These are phyloP conservation scores for Hemitrygon akajei DNA, from an alignment of 2,797 vertebrate genomes.

Conservation along the genomic window DNA sequence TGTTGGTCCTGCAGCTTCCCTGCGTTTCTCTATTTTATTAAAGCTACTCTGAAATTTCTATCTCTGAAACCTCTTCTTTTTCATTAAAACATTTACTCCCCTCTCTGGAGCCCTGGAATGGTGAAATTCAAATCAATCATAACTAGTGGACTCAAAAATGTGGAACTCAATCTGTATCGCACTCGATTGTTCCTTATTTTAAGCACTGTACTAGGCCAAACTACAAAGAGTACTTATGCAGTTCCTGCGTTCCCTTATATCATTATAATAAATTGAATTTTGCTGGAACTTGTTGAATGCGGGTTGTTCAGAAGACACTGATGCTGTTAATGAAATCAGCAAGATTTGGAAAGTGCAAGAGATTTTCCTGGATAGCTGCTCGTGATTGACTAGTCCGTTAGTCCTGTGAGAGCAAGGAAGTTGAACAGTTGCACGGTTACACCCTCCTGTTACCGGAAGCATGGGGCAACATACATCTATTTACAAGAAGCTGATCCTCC, in stretches of 20 bases:
- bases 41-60: not conserved
- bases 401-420: not conserved
- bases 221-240: not conserved
- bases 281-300: not conserved
- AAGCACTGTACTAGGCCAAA: not conserved
- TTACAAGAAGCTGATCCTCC: not conserved
- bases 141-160: not conserved
- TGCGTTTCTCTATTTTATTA: not conserved
- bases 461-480: not conserved
- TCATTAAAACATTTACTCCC: too few species aligned
- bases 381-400: not conserved
- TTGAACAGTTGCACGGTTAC: not conserved
- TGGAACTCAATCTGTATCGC: not conserved
- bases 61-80: not conserved
- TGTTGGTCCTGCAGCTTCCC: not conserved
- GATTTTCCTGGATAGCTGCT: not conserved
- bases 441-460: not conserved
- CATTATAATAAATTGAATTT: not conserved
- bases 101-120: not conserved
- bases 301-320: not conserved
- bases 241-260: not conserved
- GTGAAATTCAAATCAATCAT: not conserved
- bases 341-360: not conserved
- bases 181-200: not conserved
- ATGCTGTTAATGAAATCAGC: not conserved